A percentile compares a stretch with the other conserved stretches of the same genome.
Evolutionary conservation across 2,113 vertebrate species (phyloP).

Genomic region (Megaceryle torquata): DNA sequence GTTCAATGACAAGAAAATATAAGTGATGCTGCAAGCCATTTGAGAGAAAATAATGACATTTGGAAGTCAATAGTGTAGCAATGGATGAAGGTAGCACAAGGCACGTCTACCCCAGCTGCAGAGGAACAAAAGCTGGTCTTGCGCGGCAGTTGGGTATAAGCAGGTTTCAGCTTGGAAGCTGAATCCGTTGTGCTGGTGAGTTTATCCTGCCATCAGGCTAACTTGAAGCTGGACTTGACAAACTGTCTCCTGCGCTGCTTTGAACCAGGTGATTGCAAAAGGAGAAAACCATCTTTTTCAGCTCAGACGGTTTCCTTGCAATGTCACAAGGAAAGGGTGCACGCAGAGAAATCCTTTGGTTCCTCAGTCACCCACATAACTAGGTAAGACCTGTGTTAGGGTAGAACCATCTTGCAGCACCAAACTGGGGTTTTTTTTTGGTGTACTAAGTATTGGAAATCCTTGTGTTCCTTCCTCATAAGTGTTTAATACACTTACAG

Average conservation of each 20-base stretch:
- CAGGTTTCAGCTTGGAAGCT: not conserved
- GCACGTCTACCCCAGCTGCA: not conserved
- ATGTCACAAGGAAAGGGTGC: too few relatives aligned
- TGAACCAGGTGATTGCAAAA: not conserved
- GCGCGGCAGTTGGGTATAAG: not conserved
- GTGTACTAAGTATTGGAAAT: too few relatives aligned
- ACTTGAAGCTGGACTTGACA: not conserved
- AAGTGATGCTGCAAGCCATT: rapidly evolving
- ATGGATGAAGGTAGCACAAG: not conserved
- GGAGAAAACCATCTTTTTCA: not conserved
- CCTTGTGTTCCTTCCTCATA: not conserved
- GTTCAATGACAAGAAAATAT: too few relatives aligned
- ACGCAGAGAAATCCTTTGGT: not conserved
- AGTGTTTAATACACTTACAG: not conserved
- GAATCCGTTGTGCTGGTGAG: not conserved
- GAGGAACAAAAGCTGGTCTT: not conserved
- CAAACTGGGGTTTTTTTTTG: too few relatives aligned
- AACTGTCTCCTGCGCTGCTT: not conserved
- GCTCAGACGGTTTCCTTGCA: not conserved
- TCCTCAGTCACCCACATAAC: not conserved
- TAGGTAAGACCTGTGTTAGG: not conserved
- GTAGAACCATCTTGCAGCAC: not conserved
- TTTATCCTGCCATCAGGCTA: not conserved
- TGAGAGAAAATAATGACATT: not conserved
- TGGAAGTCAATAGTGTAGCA: not conserved